Evolutionary conservation across 2,113 vertebrate genomes (phyloP), one percentile per base, ranked within the genome.

Genomic region (Nansenia antarctica): DNA sequence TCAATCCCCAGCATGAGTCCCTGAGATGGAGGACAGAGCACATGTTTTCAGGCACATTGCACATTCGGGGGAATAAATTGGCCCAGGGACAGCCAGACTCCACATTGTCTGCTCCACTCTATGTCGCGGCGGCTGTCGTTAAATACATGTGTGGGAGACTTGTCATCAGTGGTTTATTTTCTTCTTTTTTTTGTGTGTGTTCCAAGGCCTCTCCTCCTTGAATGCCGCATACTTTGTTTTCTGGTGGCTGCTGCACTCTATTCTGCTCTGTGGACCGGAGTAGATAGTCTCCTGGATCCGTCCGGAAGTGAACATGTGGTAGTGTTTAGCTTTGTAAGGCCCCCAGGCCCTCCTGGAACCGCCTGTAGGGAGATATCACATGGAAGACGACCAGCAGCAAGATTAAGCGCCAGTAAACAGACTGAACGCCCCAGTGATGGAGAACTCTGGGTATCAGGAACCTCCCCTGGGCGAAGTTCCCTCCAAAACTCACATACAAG

Each of bases 301-400:
- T 87, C 86, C 90, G 82, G 87, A 90, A 90, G 87, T 87, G 88
- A 91, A 86, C 91, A 92, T 92, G 90, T 92, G 90, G 87, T 87
- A 80, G 84, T 91, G 86, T 92, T 92, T 91, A 91, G 83, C 82
- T 91, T 87, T 63, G 76, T 92, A 90, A 89, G 87, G 77, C 90
- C 83, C n/a, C 71, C 58, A 77, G 82, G 85, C 70, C 89, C 84
- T 89, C 75, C 80, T 78, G 69, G 74, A 2, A n/a, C 82, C 26
- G 83, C 85, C 89, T 88, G 85, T 76, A 79, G 89, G 85, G 90
- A 90, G 71, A 85, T 87, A 83, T 87, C 63, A n/a, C 77, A 87
- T 91, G 87, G 90, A 89, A 77, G 62, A 64, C 74, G 63, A 86
- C 90, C 88, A 88, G 77, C 70, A 81, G 65, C 70, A 72, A 22